Percentiles rank a stretch among this genome's conserved stretches.
Conservation (phyloP, 2,113 vertebrate genomes). For the Pyxicephalus adspersus region DNA sequence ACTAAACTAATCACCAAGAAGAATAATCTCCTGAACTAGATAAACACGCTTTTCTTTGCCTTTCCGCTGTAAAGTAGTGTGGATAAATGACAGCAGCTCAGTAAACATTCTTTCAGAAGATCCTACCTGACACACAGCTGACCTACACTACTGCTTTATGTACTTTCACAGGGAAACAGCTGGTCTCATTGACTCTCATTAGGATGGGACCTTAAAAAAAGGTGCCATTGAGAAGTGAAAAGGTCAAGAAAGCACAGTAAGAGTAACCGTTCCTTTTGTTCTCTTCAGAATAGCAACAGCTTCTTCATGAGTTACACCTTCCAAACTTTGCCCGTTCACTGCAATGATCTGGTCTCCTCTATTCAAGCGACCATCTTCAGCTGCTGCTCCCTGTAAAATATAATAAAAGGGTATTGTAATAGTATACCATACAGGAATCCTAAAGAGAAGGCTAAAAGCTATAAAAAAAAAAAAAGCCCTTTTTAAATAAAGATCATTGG, state of each 20-base stretch:
- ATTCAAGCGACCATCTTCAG: slow-evolving; percentile 92
- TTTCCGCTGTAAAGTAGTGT: slow-evolving; percentile 10
- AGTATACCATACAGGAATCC: no score
- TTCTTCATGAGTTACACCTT: slow-evolving; percentile 95
- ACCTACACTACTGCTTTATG: slow-evolving; percentile 24
- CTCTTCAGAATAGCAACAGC: slow-evolving; percentile 92
- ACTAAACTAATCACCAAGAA: slow-evolving; percentile 1
- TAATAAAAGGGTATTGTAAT: no score
- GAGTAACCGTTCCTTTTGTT: slow-evolving; percentile 91
- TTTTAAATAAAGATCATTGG: no score
- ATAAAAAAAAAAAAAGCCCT: no score
- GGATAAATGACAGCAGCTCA: slow-evolving; percentile 40
- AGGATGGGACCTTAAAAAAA: background rate
- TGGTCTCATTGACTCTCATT: background rate
- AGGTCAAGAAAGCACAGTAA: slow-evolving; percentile 88
- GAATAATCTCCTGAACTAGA: slow-evolving; percentile 3
- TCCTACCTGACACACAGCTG: slow-evolving; percentile 5
- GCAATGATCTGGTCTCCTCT: slow-evolving; percentile 96
- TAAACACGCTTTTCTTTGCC: slow-evolving; percentile 13
- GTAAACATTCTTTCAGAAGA: slow-evolving; percentile 34
- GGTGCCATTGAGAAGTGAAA: background rate
- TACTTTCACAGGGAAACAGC: slow-evolving; percentile 27
- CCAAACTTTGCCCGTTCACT: slow-evolving; percentile 91
- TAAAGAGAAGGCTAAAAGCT: no score
- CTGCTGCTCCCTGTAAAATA: slow-evolving; percentile 86